Evolutionary conservation across 37 sponge, comb jelly and placozoan genomes (phyloP).

Genomic region (Sycon ciliatum): DNA sequence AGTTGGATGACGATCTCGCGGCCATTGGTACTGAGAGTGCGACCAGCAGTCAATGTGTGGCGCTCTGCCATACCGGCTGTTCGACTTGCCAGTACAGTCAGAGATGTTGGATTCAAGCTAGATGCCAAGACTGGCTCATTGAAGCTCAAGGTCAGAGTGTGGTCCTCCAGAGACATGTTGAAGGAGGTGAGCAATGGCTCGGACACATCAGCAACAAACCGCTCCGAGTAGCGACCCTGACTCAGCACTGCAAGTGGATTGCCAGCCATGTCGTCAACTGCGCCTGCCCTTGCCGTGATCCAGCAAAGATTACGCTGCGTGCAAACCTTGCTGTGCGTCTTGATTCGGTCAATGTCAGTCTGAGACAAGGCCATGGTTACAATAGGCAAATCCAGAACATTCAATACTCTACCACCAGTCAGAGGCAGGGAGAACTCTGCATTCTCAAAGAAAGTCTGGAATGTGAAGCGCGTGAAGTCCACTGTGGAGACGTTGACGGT

Average conservation of each 20-base stretch:
- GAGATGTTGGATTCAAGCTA: conserved; percentile 37
- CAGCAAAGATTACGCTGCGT: conserved; percentile 77
- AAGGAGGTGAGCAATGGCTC: conserved; percentile 57
- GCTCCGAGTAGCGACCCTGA: conserved; percentile 30
- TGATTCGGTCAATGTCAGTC: conserved; percentile 68
- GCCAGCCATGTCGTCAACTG: conserved; percentile 51
- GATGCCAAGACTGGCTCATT: conserved; percentile 66
- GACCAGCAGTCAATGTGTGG: conserved; percentile 46
- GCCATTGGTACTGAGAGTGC: conserved; percentile 44
- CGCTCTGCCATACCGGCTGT: conserved; percentile 13
- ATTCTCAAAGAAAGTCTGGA: conserved; percentile 68
- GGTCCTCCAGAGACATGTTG: conserved; percentile 67
- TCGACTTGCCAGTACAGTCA: conserved; percentile 25
- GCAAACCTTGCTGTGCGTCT: conserved; percentile 57
- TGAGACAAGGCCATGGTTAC: conserved; percentile 40
- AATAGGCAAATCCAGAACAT: conserved; percentile 36
- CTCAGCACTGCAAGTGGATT: conserved; percentile 38
- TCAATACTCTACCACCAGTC: conserved; percentile 48
- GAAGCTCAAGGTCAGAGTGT: conserved; percentile 58
- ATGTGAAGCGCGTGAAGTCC: conserved; percentile 38
- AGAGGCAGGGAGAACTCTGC: conserved; percentile 26
- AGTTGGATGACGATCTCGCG: conserved; percentile 40
- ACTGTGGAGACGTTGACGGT: conserved; percentile 55
- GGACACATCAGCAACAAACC: conserved; percentile 48
- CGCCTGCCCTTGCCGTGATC: conserved; percentile 42